A percentile compares a stretch with the other conserved stretches of the same genome.
phyloP scores from a whole-genome alignment of 2,113 vertebrate genomes.

The crab-eating macaque (Macaca fascicularis) region DNA sequence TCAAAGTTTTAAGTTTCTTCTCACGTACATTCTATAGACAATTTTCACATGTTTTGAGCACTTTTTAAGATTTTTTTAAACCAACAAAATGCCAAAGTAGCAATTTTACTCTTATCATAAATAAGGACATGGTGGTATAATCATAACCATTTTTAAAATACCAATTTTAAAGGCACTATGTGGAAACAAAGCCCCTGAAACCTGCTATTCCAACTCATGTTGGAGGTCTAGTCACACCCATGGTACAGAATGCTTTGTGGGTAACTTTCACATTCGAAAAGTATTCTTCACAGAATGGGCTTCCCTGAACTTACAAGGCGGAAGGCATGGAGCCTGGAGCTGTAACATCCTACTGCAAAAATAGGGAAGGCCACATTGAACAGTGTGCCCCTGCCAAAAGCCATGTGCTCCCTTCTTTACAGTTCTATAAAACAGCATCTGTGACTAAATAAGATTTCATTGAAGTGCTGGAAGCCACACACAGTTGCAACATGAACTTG shows the following conservation, averaged over 20 bases:
- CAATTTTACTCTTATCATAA: neutral
- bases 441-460: slow-evolving; percentile 36
- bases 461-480: slow-evolving; percentile 36
- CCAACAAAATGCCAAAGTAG: slow-evolving; percentile 34
- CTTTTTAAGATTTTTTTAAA: neutral
- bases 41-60: neutral
- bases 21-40: neutral
- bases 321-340: neutral
- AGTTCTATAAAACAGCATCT: slow-evolving; percentile 60
- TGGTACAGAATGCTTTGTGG: neutral
- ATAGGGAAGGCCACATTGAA: neutral
- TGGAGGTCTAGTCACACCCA: neutral
- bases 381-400: neutral
- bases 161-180: neutral
- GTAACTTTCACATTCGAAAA: neutral
- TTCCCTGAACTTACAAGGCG: neutral
- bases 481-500: slow-evolving; percentile 33
- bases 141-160: neutral
- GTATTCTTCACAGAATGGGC: neutral
- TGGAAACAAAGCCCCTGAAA: neutral
- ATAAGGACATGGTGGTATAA: neutral
- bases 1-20: neutral
- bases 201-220: neutral
- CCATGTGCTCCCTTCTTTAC: slow-evolving; percentile 39
- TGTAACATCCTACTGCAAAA: neutral